Evolutionary conservation across 2,113 vertebrate species (phyloP), one percentile per base, ranked within the genome.

Genomic region (Tylochromis polylepis): DNA sequence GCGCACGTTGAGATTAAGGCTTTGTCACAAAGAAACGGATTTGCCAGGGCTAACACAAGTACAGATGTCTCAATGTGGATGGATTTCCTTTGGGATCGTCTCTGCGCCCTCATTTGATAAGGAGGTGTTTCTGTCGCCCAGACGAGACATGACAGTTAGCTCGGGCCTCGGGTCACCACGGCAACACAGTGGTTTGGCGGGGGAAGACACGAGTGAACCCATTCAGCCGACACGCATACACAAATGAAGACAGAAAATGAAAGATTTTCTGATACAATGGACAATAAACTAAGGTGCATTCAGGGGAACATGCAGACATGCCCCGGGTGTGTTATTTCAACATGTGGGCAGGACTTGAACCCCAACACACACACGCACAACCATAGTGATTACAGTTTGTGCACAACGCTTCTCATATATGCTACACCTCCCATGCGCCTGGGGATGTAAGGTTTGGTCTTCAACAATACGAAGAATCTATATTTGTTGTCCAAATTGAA

Each of bases 1-100:
- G 34, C 14, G 81, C 84, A 84, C 24, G 56, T 55, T 79, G 85
- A 96, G 95, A 96, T 96, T 96, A 96, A 85, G 93, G 91, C 91
- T 94, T 93, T 94, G 94, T 95, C 89, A 90, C 89, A 91, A 92
- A 91, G 92, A 93, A 93, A 93, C 85, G 88, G 90, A 96, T 96
- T 96, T 95, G 92, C 82, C 90, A 46, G 3, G 85, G 83, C 89
- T 95, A 93, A 95, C 91, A 88, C 91, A 77, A 92, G 92, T 95
- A 93, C 95, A 95, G 94, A 95, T 93, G 95, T 94, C 93, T 94
- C 90, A 87, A 85, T 87, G 90, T 72, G 81, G 88, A 91, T 86
- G 93, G 87, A 94, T 96, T 95, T 95, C 94, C 93, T 94, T 65
- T 86, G 93, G 95, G 96, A 95, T 92, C 29, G 65, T 89, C 88